Evolutionary conservation across 2,113 vertebrate genomes (phyloP).

Genomic region (Odontesthes bonariensis): DNA sequence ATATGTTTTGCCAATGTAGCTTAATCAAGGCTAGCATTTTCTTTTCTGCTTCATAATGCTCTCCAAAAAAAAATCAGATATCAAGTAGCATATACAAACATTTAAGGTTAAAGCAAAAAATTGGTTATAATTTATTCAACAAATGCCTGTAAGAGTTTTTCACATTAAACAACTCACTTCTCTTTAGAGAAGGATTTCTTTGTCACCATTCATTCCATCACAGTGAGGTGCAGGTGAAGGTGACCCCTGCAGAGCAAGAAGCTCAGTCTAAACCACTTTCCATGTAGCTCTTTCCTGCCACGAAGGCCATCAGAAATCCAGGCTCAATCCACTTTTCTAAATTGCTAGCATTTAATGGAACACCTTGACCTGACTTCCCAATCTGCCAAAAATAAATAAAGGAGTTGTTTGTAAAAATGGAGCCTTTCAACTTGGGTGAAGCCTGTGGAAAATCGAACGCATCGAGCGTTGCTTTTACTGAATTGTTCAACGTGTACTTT

Average conservation of each 20-base stretch:
- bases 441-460: constrained; percentile 62
- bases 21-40: too few species aligned
- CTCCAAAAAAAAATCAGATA: too few species aligned
- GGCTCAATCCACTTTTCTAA: constrained; percentile 74
- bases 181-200: constrained; percentile 16
- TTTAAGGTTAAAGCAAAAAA: not conserved
- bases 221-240: constrained; percentile 66
- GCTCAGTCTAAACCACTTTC: constrained; percentile 70
- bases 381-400: constrained; percentile 72
- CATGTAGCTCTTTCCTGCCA: constrained; percentile 66
- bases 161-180: constrained; percentile 8
- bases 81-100: too few species aligned
- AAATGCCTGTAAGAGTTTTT: constrained; percentile 14
- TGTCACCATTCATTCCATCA: constrained; percentile 50
- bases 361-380: constrained; percentile 75
- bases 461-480: constrained; percentile 62
- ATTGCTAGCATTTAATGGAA: constrained; percentile 79
- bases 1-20: too few species aligned
- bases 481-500: constrained; percentile 62
- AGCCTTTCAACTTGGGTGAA: constrained; percentile 57
- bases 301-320: constrained; percentile 65
- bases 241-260: constrained; percentile 74
- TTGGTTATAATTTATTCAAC: constrained; percentile 18
- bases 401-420: constrained; percentile 67
- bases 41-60: too few species aligned